These are phyloP conservation scores for Arctocebus calabarensis DNA, from an alignment of 2,797 vertebrate species.

Conservation along the genomic window DNA sequence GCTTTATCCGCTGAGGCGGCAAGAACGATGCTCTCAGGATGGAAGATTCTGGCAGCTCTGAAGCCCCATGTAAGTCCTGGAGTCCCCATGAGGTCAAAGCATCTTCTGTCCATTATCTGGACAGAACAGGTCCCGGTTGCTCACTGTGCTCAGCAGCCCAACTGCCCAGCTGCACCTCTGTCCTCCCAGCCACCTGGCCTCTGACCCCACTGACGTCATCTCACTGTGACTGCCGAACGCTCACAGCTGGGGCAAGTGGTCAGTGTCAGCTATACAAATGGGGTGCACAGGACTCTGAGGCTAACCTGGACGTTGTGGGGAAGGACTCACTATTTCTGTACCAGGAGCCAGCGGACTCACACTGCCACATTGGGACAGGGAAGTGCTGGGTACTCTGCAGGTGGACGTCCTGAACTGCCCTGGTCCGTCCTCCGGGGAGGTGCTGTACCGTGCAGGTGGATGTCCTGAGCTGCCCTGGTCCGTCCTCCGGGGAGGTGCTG, in stretches of 20 bases:
- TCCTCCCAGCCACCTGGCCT: constrained; percentile 82
- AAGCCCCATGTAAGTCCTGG: not conserved
- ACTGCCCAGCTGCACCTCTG: constrained; percentile 83
- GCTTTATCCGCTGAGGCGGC: no score
- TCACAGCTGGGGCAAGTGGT: constrained; percentile 74
- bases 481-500: no score
- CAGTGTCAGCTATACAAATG: constrained; percentile 53
- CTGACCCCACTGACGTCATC: constrained; percentile 86
- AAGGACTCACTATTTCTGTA: not conserved
- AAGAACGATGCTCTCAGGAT: not conserved
- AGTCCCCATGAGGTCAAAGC: not conserved
- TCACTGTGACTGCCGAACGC: constrained; percentile 83
- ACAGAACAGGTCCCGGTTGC: constrained; percentile 86
- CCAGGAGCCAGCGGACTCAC: not conserved
- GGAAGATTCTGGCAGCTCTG: accelerated
- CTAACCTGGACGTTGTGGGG: not conserved
- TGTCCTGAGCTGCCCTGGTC: no score
- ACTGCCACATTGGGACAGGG: not conserved
- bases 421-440: no score
- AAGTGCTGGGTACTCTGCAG: not conserved
- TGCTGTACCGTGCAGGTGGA: no score
- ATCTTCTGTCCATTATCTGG: not conserved
- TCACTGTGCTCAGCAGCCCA: constrained; percentile 85
- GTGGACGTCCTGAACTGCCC: no score
- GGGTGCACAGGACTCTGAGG: constrained; percentile 16